Evolutionary conservation across 2,113 vertebrate genomes (phyloP), one percentile per base, ranked within the genome.

Genomic region (Gavialis gangeticus): DNA sequence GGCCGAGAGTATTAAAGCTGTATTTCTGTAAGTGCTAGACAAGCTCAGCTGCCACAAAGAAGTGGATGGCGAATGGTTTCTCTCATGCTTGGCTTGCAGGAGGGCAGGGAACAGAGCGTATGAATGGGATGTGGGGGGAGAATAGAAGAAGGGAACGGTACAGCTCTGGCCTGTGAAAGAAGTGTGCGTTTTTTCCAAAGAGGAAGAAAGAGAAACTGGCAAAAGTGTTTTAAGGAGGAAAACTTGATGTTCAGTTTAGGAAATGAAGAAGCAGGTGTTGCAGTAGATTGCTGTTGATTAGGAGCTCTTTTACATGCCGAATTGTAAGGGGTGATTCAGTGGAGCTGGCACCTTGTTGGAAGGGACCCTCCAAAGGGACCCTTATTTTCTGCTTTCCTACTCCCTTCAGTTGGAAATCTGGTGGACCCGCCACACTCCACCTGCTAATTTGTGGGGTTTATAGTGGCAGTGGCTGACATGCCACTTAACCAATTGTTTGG

Each of bases 11-110:
- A 6, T 75, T 67, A 11, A 19, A 63, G 24, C 10, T 12, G 21
- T 34, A 19, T 18, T 17, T n/a, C 10, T 14, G 22, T 21, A 24
- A n/a, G 3, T 5, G n/a, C n/a, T 0, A 0, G 10, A 37, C 37
- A 22, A 6, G 15, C 24, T 37, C 5, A 30, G 64, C 58, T 56
- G 83, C 54, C 15, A 3, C 5, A 64, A 1, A 21, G 1, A 2
- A 16, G 11, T 3, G 5, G 0, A 0, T 4, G 6, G 11, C 30
- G 28, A 82, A 78, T 14, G 16, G 28, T 59, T 58, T 64, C 58
- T 82, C 14, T 46, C 2, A 4, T 55, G 13, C 69, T 56, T 71
- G 62, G 30, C 58, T 12, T 15, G 56, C 28, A 15, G 2, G 12
- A 34, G 12, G n/a, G 22, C 54, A 57, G 60, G 60, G 25, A 76